These are phyloP conservation scores for Amaurobius ferox DNA, from an alignment of 2,888 invertebrate species.

Conservation along the genomic window DNA sequence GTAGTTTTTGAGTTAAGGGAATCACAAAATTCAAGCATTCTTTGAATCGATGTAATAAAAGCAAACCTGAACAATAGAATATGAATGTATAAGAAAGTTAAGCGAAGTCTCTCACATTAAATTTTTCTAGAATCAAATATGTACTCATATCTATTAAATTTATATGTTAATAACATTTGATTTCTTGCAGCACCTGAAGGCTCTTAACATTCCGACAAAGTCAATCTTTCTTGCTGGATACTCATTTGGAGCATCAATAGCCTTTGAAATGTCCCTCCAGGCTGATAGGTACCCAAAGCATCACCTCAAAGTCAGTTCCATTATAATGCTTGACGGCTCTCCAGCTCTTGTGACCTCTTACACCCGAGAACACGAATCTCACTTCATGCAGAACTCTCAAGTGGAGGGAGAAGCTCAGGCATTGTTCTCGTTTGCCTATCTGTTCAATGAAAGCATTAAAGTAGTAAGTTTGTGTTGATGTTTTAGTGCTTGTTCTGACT, in stretches of 20 bases:
- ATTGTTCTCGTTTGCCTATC: slow-evolving; percentile 88
- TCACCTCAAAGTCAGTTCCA: slow-evolving; percentile 78
- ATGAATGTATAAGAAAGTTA: no score
- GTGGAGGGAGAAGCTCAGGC: slow-evolving; percentile 79
- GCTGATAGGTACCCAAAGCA: slow-evolving; percentile 34
- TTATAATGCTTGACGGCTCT: slow-evolving; percentile 93
- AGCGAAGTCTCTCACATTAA: no score
- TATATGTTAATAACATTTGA: no score
- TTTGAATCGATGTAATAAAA: no score
- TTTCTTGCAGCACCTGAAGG: slow-evolving; percentile 84
- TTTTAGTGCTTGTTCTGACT: no score
- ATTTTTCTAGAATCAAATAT: no score
- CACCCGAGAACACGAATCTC: slow-evolving; percentile 79
- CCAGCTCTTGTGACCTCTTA: slow-evolving; percentile 86
- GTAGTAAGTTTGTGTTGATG: slow-evolving; percentile 51
- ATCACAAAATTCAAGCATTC: no score
- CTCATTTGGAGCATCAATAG: slow-evolving; percentile 96
- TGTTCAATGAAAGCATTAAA: slow-evolving; percentile 82
- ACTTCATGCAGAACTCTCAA: slow-evolving; percentile 28
- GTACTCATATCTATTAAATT: no score
- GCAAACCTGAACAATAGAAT: no score
- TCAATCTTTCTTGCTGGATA: slow-evolving; percentile 89
- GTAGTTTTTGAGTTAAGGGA: no score
- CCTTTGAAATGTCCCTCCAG: slow-evolving; percentile 92
- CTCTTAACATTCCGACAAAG: slow-evolving; percentile 79